Evolutionary conservation across 2,888 invertebrate genomes (phyloP).

Genomic region (Thereva nobilitata): DNA sequence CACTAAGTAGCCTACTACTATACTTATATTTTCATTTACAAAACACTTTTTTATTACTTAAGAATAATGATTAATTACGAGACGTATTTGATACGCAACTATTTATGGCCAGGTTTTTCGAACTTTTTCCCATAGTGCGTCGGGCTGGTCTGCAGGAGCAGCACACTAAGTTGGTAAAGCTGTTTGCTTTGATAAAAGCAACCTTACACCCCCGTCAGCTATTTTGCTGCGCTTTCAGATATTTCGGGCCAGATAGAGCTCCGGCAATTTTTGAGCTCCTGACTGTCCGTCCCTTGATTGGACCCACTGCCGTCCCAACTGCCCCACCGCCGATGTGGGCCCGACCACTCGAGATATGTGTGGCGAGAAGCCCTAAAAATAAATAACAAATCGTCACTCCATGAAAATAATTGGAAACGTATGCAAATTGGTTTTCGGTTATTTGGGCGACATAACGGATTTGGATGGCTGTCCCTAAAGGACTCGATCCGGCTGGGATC

Average conservation of each 20-base stretch:
- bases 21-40: too few relatives aligned
- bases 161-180: slow-evolving; percentile 28
- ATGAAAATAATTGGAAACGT: slow-evolving; percentile 32
- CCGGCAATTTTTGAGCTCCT: slow-evolving; percentile 28
- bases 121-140: too few relatives aligned
- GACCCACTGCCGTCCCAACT: slow-evolving; percentile 1
- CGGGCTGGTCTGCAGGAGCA: background rate
- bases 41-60: too few relatives aligned
- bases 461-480: slow-evolving; percentile 13
- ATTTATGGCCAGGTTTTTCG: too few relatives aligned
- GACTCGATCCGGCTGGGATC: background rate
- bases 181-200: slow-evolving; percentile 26
- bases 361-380: slow-evolving; percentile 7
- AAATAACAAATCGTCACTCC: slow-evolving; percentile 30
- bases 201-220: slow-evolving; percentile 14
- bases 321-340: background rate
- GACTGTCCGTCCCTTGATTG: slow-evolving; percentile 21
- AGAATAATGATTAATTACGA: too few relatives aligned
- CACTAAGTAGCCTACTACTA: too few relatives aligned
- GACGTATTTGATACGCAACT: too few relatives aligned
- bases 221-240: slow-evolving; percentile 29
- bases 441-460: slow-evolving; percentile 24
- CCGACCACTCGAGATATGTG: background rate
- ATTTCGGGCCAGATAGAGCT: slow-evolving; percentile 19
- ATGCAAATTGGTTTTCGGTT: slow-evolving; percentile 30